A percentile compares a stretch with the other conserved stretches of the same genome.
Conservation (phyloP, 2,888 invertebrate species). For the Ochropacha duplaris region DNA sequence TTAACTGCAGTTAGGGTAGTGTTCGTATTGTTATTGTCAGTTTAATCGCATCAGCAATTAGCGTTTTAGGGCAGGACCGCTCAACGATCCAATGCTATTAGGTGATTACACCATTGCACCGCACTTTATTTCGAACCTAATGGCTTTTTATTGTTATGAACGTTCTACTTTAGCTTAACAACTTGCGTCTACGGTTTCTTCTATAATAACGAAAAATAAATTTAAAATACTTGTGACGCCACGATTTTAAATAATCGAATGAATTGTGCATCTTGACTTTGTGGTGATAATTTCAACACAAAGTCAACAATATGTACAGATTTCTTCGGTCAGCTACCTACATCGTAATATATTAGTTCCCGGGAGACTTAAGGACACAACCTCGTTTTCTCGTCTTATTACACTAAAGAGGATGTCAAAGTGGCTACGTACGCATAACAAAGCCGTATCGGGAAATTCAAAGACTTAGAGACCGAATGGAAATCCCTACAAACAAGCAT, state of each 20-base stretch:
- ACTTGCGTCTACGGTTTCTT: not conserved
- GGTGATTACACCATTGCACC: not conserved
- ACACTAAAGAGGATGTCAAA: conserved; percentile 19
- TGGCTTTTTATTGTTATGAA: conserved; percentile 1
- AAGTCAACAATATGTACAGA: not conserved
- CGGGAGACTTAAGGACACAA: conserved; percentile 10
- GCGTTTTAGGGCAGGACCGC: conserved; percentile 3
- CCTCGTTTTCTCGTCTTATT: conserved; percentile 13
- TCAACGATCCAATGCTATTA: conserved; percentile 2
- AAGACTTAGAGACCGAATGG: conserved; percentile 27
- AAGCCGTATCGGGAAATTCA: conserved; percentile 34
- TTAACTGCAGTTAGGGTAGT: not conserved
- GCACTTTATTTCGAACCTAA: not conserved
- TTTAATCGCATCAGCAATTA: conserved; percentile 2
- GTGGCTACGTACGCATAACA: conserved; percentile 14
- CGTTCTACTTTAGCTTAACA: not conserved
- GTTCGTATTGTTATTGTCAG: not conserved
- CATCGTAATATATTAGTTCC: conserved; percentile 3
- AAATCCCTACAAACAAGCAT: conserved; percentile 39
- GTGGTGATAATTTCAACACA: not conserved
- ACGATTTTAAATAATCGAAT: too few species aligned
- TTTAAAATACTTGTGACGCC: not conserved
- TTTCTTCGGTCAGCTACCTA: not conserved
- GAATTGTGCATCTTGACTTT: too few species aligned
- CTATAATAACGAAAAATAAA: not conserved